phyloP scores from a whole-genome alignment of 2,888 invertebrate genomes.

The Dione vanillae region DNA sequence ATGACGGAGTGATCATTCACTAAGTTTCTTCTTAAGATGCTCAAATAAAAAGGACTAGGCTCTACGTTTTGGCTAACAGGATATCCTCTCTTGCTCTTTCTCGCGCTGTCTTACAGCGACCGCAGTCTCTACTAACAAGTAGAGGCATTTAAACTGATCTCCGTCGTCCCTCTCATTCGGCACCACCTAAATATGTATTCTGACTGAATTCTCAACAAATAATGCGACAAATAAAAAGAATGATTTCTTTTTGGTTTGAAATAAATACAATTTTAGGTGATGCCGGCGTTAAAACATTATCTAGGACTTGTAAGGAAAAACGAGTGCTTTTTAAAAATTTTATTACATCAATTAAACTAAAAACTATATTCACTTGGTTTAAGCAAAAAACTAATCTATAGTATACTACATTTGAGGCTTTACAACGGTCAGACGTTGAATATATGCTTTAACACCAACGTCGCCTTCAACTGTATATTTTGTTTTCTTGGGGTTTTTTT shows the following conservation, averaged over 20 bases:
- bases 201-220: background rate
- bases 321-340: conserved; percentile 54
- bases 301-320: conserved; percentile 52
- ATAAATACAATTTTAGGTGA: conserved; percentile 61
- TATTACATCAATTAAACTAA: conserved; percentile 59
- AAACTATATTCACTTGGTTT: conserved; percentile 43
- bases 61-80: conserved; percentile 23
- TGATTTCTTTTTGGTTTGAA: background rate
- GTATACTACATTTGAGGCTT: conserved; percentile 39
- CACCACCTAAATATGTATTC: conserved; percentile 63
- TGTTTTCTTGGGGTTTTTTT: background rate
- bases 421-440: conserved; percentile 45
- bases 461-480: conserved; percentile 54
- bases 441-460: conserved; percentile 75
- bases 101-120: conserved; percentile 73
- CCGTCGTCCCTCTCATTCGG: conserved; percentile 64
- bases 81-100: conserved; percentile 62
- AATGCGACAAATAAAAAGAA: background rate
- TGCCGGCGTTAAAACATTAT: conserved; percentile 76
- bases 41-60: background rate
- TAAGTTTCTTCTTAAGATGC: no score
- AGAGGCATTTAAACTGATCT: conserved; percentile 68
- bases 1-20: no score
- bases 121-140: conserved; percentile 73
- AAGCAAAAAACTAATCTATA: conserved; percentile 38